These are phyloP conservation scores for Antechinus stuartii DNA, from an alignment of 2,113 vertebrate genomes.

Conservation along the genomic window DNA sequence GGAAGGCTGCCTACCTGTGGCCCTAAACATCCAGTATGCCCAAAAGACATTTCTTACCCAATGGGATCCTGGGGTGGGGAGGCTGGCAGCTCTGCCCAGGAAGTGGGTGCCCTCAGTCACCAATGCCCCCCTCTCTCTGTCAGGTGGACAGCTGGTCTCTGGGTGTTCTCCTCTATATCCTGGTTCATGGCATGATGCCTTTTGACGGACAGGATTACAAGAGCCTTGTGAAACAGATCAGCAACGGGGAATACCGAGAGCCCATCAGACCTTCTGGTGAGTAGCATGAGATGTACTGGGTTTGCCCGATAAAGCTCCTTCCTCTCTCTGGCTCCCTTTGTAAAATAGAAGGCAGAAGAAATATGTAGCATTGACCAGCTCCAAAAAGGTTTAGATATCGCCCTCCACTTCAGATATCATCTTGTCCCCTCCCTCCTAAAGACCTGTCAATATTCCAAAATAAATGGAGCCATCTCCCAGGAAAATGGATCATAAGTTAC, in stretches of 20 bases:
- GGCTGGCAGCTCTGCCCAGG: not conserved
- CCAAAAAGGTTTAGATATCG: not conserved
- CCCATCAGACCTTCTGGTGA: slow-evolving; percentile 92
- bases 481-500: not conserved
- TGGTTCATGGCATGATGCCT: slow-evolving; percentile 96
- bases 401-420: not conserved
- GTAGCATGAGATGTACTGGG: not conserved
- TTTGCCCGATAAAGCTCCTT: not conserved
- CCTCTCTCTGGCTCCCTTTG: not conserved
- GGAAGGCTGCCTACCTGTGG: not conserved
- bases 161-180: slow-evolving; percentile 94
- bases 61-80: not conserved
- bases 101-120: not conserved
- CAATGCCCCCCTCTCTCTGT: not conserved
- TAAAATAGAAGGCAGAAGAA: not conserved
- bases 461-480: not conserved
- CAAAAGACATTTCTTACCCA: accelerated
- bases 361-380: not conserved
- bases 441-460: not conserved
- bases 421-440: not conserved
- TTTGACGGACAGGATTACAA: slow-evolving; percentile 95
- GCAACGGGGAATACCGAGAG: slow-evolving; percentile 91
- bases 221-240: slow-evolving; percentile 94
- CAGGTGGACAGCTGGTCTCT: slow-evolving; percentile 99
- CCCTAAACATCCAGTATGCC: not conserved